Evolutionary conservation across 1,140 invertebrate species (phyloP).

Genomic region (Cephus cinctus): DNA sequence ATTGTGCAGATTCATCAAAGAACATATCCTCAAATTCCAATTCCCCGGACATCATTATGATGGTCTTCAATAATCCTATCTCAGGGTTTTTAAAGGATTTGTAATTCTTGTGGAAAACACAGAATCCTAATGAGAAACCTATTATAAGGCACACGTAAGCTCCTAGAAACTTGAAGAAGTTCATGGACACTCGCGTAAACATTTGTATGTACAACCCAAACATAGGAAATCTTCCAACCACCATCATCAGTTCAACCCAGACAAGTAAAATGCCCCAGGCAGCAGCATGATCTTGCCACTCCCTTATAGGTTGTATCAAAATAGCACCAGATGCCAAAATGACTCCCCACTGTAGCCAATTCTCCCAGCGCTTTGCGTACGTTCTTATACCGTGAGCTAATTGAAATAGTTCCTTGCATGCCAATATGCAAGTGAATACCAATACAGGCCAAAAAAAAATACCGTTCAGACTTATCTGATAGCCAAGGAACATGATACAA

Average conservation of each 20-base stretch:
- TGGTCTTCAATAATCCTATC: conserved; percentile 70
- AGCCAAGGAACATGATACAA: conserved; percentile 54
- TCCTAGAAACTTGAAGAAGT: conserved; percentile 79
- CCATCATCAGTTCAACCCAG: conserved; percentile 80
- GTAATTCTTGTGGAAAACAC: conserved; percentile 76
- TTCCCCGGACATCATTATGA: conserved; percentile 89
- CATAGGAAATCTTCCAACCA: conserved; percentile 80
- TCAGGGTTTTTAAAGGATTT: conserved; percentile 65
- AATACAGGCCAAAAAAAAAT: conserved; percentile 56
- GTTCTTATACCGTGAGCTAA: conserved; percentile 65
- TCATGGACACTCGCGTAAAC: conserved; percentile 79
- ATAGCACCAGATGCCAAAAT: conserved; percentile 67
- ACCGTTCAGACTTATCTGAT: conserved; percentile 59
- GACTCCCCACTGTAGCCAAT: conserved; percentile 78
- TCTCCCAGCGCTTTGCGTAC: conserved; percentile 79
- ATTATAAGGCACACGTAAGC: conserved; percentile 78
- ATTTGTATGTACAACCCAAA: conserved; percentile 84
- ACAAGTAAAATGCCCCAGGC: conserved; percentile 74
- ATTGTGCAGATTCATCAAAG: conserved; percentile 59
- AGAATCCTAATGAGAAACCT: conserved; percentile 76
- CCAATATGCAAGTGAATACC: conserved; percentile 61
- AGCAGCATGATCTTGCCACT: conserved; percentile 78
- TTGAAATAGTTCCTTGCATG: conserved; percentile 74
- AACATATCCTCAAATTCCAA: conserved; percentile 84
- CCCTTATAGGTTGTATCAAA: conserved; percentile 28